phyloP scores from a whole-genome alignment of 2,797 vertebrate genomes.

The Scomberomorus guttatus region DNA sequence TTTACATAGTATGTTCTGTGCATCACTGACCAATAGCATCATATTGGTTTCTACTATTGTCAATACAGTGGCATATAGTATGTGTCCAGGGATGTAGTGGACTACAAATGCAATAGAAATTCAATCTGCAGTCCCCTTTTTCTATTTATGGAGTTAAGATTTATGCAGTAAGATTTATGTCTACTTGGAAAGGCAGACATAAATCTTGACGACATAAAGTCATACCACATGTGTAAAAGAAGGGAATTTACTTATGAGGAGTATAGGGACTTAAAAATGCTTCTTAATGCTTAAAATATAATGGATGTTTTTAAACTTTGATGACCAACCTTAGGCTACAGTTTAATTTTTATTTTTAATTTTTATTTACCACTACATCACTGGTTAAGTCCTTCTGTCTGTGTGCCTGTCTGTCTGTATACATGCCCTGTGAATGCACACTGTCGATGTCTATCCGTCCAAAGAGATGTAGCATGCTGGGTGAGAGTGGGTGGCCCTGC shows the following conservation, averaged over 20 bases:
- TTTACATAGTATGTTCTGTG: slow-evolving; percentile 26
- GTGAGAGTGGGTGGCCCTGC: slow-evolving; percentile 67
- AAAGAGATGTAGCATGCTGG: slow-evolving; percentile 50
- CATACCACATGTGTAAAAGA: not conserved
- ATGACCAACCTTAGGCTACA: not conserved
- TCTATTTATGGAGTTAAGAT: not conserved
- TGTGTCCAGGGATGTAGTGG: slow-evolving; percentile 48
- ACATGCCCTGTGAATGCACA: slow-evolving; percentile 35
- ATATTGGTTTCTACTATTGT: slow-evolving; percentile 1
- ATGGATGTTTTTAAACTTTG: not conserved
- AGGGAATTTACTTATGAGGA: not conserved
- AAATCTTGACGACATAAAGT: slow-evolving; percentile 1
- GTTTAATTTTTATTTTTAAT: not conserved
- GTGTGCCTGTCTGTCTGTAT: slow-evolving; percentile 11
- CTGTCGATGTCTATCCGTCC: not conserved
- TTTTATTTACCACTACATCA: slow-evolving; percentile 34
- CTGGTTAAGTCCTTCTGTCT: slow-evolving; percentile 32
- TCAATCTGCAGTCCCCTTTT: not conserved
- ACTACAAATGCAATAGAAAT: not conserved
- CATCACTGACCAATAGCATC: slow-evolving; percentile 9
- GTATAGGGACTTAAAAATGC: not conserved
- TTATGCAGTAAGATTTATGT: not conserved
- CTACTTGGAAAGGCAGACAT: not conserved
- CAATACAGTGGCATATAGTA: not conserved
- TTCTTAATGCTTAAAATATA: not conserved